Evolutionary conservation across 2,888 invertebrate species (phyloP), one percentile per base, ranked within the genome.

Genomic region (Choristoneura rosaceana): DNA sequence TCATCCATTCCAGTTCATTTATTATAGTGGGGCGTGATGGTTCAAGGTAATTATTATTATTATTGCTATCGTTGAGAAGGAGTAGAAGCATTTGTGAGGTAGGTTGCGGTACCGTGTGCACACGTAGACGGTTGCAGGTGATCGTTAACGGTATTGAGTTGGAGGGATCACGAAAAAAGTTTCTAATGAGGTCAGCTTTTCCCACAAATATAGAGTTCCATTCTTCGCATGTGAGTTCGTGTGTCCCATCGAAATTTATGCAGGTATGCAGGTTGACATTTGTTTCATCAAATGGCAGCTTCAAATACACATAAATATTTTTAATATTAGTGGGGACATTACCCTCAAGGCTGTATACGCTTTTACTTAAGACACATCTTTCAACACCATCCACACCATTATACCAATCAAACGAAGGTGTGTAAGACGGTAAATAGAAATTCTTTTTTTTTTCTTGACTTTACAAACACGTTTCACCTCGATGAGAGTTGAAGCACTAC

Each of bases 221-320:
- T 61, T 61, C 38, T 14, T 61, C 38, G 14, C n/a, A 14, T 1
- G 41, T 41, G n/a, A 61, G 38, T n/a, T 61, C 60, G n/a, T 17
- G 41, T 61, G 9, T 33, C 8, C 33, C 66, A 67, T 67, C 52
- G 14, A 67, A 58, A 58, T 25, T 67, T 9, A 67, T 17, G 15
- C 3, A 58, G 12, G 66, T 58, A 14, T 67, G 43, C 15, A 67
- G n/a, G 12, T 17, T 59, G 0, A 67, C 4, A 10, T 14, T 41
- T 17, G 33, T 43, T 12, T 14, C 58, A 43, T 67, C 66, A 43
- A 33, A 58, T 34, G 33, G 58, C 45, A 58, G 25, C 58, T 45
- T 67, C 33, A 67, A 43, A 33, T 67, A 67, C 2, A 67, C 58
- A 45, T 43, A 45, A 43, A 67, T 33, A 33, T 55, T 67, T 58